phyloP scores from a whole-genome alignment of 2,888 invertebrate species.

The Criorhina ranunculi region DNA sequence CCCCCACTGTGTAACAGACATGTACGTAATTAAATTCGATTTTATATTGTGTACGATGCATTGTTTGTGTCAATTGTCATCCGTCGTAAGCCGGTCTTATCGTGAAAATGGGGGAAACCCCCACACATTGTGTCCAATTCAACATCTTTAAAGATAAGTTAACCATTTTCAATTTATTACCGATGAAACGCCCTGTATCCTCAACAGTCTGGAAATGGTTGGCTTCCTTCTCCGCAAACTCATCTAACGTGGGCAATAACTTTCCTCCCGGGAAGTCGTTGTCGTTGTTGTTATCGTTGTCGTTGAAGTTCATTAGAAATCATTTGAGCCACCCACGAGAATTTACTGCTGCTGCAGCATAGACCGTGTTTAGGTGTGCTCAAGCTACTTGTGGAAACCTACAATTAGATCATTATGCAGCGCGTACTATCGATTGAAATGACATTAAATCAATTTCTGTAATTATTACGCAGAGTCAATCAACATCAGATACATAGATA shows the following conservation, averaged over 20 bases:
- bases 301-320: conserved; percentile 66
- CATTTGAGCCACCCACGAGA: conserved; percentile 70
- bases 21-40: conserved; percentile 58
- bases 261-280: conserved; percentile 39
- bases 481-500: conserved; percentile 50
- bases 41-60: conserved; percentile 29
- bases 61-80: conserved; percentile 62
- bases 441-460: conserved; percentile 73
- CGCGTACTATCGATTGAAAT: conserved; percentile 70
- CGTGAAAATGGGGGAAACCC: conserved; percentile 31
- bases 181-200: conserved; percentile 64
- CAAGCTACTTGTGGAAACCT: conserved; percentile 44
- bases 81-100: conserved; percentile 14
- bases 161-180: conserved; percentile 63
- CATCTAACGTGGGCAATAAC: conserved; percentile 51
- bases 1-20: conserved; percentile 32
- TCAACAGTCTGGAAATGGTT: conserved; percentile 22
- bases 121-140: conserved; percentile 46
- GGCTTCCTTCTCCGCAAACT: not conserved
- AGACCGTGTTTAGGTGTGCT: conserved; percentile 33
- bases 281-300: conserved; percentile 36
- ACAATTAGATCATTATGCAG: conserved; percentile 56
- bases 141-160: conserved; percentile 29
- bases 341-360: conserved; percentile 15
- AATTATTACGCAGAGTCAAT: conserved; percentile 62